Evolutionary conservation across 2,797 vertebrate species (phyloP).

Genomic region (Tarsius wallacei): DNA sequence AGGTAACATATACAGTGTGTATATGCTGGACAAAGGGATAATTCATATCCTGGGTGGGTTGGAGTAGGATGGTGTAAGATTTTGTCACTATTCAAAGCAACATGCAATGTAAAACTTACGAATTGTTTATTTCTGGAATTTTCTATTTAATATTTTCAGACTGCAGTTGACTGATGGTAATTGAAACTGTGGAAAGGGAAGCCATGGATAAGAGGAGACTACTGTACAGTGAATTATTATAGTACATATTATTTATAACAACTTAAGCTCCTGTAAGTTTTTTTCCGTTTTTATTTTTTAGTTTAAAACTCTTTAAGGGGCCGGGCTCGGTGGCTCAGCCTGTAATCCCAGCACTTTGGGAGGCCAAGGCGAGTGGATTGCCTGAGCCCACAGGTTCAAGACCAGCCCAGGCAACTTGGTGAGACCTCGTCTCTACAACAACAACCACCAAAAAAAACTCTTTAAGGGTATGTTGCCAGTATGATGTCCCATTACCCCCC

Average conservation of each 20-base stretch:
- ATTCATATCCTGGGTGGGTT: neutral
- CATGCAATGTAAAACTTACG: neutral
- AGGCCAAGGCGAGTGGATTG: too few relatives aligned
- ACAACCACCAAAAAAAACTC: too few relatives aligned
- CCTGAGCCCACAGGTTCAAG: too few relatives aligned
- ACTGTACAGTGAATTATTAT: conserved; percentile 8
- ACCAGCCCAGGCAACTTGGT: too few relatives aligned
- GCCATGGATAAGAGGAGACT: neutral
- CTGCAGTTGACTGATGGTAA: neutral
- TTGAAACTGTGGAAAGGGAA: neutral
- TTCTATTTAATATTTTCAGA: neutral
- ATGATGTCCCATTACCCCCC: neutral
- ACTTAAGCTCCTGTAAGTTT: neutral
- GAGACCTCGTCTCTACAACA: too few relatives aligned
- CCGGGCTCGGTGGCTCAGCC: too few relatives aligned
- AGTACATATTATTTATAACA: neutral
- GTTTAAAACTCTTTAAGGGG: neutral
- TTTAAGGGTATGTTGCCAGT: neutral
- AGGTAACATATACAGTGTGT: neutral
- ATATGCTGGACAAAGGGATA: neutral
- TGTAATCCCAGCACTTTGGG: too few relatives aligned
- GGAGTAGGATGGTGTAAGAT: neutral
- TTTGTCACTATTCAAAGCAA: neutral
- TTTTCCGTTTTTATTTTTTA: conserved; percentile 16
- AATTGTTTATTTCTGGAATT: neutral